Evolutionary conservation across 2,888 invertebrate species (phyloP).

Genomic region (Machimus atricapillus): DNA sequence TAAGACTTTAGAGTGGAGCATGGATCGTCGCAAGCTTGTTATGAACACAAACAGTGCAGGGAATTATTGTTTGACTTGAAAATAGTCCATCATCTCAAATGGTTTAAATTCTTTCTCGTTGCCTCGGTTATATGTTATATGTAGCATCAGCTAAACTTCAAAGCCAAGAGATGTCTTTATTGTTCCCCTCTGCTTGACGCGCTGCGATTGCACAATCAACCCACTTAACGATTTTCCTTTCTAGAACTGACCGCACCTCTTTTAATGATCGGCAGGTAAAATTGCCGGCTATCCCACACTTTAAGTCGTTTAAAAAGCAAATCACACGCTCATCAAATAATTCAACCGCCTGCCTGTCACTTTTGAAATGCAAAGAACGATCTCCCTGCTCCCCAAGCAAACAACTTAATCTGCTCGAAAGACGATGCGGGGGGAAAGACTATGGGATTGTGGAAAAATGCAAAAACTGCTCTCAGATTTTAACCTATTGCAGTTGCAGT

Average conservation of each 20-base stretch:
- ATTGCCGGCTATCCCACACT: slow-evolving; percentile 42
- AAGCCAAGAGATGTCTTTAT: not conserved
- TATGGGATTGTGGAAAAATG: not conserved
- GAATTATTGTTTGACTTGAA: not conserved
- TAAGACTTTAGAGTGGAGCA: not conserved
- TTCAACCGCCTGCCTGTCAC: slow-evolving; percentile 43
- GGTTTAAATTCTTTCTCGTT: not conserved
- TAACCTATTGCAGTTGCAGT: slow-evolving; percentile 30
- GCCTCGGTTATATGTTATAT: no score
- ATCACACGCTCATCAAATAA: slow-evolving; percentile 43
- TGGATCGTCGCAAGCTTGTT: not conserved
- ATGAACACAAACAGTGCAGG: not conserved
- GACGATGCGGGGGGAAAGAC: not conserved
- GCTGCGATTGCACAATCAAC: slow-evolving; percentile 29
- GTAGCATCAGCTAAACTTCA: not conserved
- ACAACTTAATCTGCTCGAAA: slow-evolving; percentile 15
- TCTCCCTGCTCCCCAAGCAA: slow-evolving; percentile 6
- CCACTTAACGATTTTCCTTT: slow-evolving; percentile 39
- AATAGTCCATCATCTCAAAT: not conserved
- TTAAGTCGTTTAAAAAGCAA: slow-evolving; percentile 42
- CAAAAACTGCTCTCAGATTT: not conserved
- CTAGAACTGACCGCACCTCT: slow-evolving; percentile 42
- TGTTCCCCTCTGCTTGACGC: not conserved
- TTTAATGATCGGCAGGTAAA: slow-evolving; percentile 42
- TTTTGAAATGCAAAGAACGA: slow-evolving; percentile 38